These are phyloP conservation scores for Malacoctenus gilli DNA, from an alignment of 2,797 vertebrate species.

Conservation along the genomic window DNA sequence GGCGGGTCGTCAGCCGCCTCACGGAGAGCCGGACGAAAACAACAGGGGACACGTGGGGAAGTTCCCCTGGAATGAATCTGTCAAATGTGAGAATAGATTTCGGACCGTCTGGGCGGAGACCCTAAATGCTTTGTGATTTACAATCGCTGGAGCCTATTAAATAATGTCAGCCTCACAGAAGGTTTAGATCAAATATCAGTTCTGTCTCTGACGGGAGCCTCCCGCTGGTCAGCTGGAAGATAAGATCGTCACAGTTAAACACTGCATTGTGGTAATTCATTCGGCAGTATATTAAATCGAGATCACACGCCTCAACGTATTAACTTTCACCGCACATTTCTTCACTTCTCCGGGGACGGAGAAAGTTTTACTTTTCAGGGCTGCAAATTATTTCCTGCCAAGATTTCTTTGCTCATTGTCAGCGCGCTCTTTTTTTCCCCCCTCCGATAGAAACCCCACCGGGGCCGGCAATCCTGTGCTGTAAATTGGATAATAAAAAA, in stretches of 20 bases:
- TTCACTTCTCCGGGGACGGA: conserved; percentile 1
- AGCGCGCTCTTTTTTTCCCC: background rate
- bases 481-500: conserved; percentile 31
- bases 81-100: conserved; percentile 34
- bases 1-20: conserved; percentile 34
- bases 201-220: too few species aligned
- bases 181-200: conserved; percentile 3
- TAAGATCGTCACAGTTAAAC: background rate
- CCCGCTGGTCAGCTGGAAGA: conserved; percentile 8
- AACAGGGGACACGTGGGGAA: conserved; percentile 34
- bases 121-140: conserved; percentile 18
- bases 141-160: conserved; percentile 18
- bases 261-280: background rate
- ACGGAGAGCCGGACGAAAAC: conserved; percentile 27
- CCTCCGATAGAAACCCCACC: conserved; percentile 27
- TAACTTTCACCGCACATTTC: conserved; percentile 16
- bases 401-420: conserved; percentile 21
- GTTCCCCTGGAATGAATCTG: conserved; percentile 15
- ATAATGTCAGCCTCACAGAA: conserved; percentile 9
- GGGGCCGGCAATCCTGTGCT: conserved; percentile 23
- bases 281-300: conserved; percentile 1
- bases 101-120: conserved; percentile 9
- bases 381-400: conserved; percentile 25
- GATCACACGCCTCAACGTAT: conserved; percentile 5
- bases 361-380: conserved; percentile 20